These are phyloP conservation scores for Trigoniulus corallinus DNA, from an alignment of 1,140 invertebrate species.

Conservation along the genomic window DNA sequence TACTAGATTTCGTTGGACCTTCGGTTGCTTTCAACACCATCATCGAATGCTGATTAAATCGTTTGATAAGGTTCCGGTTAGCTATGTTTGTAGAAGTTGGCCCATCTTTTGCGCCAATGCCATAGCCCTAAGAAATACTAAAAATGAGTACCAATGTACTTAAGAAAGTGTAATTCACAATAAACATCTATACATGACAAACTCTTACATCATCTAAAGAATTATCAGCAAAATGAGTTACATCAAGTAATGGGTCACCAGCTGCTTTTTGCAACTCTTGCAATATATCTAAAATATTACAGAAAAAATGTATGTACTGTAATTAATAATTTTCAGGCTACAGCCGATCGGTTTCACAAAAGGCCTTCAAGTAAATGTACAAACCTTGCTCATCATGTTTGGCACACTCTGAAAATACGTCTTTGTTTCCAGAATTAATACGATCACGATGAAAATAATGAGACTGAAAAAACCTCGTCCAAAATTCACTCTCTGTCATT, in stretches of 20 bases:
- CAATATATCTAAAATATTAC: slow-evolving; percentile 38
- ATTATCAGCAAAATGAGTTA: slow-evolving; percentile 59
- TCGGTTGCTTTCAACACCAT: slow-evolving; percentile 77
- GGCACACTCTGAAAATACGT: slow-evolving; percentile 92
- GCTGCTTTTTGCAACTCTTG: slow-evolving; percentile 59
- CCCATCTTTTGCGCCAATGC: not conserved
- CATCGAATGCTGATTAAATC: slow-evolving; percentile 93
- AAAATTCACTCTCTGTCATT: slow-evolving; percentile 92
- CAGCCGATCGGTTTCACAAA: no score
- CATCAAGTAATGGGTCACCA: slow-evolving; percentile 59
- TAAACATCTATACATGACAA: not conserved
- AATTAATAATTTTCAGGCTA: not conserved
- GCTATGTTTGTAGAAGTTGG: slow-evolving; percentile 27
- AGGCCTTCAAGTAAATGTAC: slow-evolving; percentile 2
- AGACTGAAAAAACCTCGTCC: slow-evolving; percentile 99
- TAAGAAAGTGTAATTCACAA: not conserved
- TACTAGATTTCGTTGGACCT: slow-evolving; percentile 11
- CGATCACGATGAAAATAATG: slow-evolving; percentile 99
- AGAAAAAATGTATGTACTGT: not conserved
- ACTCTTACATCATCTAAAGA: slow-evolving; percentile 38
- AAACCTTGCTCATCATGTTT: slow-evolving; percentile 76
- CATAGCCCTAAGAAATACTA: not conserved
- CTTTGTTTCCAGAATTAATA: slow-evolving; percentile 66
- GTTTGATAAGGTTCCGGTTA: slow-evolving; percentile 82
- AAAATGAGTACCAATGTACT: no score